Conservation (phyloP, 1,140 invertebrate genomes). For the Venustaconcha ellipsiformis region DNA sequence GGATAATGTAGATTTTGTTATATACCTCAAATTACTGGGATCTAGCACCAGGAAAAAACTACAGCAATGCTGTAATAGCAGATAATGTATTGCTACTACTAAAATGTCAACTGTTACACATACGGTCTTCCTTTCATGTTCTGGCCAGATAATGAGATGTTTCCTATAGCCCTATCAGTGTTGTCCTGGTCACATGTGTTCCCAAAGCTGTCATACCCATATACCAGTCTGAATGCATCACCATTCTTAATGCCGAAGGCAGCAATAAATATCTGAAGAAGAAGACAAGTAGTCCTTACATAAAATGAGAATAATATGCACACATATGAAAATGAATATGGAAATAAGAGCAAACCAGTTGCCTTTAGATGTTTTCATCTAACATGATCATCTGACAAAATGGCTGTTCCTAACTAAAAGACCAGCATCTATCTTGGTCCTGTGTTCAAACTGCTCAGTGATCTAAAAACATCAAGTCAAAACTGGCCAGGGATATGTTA, state of each 20-base stretch:
- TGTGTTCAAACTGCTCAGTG: too few relatives aligned
- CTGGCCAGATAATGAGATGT: conserved; percentile 81
- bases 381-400: too few relatives aligned
- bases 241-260: conserved; percentile 91
- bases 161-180: conserved; percentile 75
- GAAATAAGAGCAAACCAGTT: too few relatives aligned
- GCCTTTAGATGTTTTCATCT: too few relatives aligned
- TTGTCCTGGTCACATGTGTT: conserved; percentile 91
- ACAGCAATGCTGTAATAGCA: too few relatives aligned
- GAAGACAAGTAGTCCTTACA: conserved; percentile 7
- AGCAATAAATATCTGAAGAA: conserved; percentile 75
- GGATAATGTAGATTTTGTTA: background rate
- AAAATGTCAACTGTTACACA: conserved; percentile 40
- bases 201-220: conserved; percentile 96
- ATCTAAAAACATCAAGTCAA: too few relatives aligned
- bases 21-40: too few relatives aligned
- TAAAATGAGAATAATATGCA: background rate
- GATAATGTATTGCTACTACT: background rate
- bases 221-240: conserved; percentile 86
- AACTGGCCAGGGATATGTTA: too few relatives aligned
- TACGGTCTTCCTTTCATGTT: conserved; percentile 84
- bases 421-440: too few relatives aligned
- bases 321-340: too few relatives aligned
- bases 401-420: too few relatives aligned
- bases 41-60: background rate